Conservation (phyloP, 2,113 vertebrate genomes). For the Scophthalmus maximus region DNA sequence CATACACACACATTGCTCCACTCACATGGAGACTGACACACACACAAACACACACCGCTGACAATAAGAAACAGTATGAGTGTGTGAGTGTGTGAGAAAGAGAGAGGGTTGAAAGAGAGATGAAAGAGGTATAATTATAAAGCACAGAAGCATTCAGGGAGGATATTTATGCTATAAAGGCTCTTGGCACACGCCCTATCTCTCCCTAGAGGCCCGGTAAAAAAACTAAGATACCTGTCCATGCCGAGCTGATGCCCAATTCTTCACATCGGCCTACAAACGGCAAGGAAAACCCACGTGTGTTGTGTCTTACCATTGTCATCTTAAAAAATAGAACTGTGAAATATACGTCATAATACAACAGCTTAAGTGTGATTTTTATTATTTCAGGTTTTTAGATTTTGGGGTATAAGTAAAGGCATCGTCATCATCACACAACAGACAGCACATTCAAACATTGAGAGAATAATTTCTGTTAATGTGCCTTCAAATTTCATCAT, state of each 20-base stretch:
- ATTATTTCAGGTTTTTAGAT: too few relatives aligned
- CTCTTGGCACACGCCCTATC: constrained; percentile 47
- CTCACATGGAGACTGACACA: background rate
- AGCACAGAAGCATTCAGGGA: constrained; percentile 49
- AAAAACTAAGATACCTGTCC: constrained; percentile 14
- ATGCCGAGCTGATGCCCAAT: constrained; percentile 44
- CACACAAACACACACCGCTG: constrained; percentile 4
- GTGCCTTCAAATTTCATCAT: background rate
- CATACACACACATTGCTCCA: background rate
- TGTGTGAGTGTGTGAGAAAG: constrained; percentile 15
- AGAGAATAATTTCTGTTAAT: background rate
- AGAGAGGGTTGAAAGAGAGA: constrained; percentile 3
- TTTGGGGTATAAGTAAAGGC: too few relatives aligned
- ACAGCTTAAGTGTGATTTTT: too few relatives aligned
- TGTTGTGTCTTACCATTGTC: constrained; percentile 2
- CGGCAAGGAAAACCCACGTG: background rate
- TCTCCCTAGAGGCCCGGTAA: constrained; percentile 35
- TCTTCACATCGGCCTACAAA: constrained; percentile 12
- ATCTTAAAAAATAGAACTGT: too few relatives aligned
- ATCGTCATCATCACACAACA: background rate
- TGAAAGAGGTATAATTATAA: constrained; percentile 64
- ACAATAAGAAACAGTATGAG: constrained; percentile 29
- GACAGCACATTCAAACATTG: background rate
- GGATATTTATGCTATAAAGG: constrained; percentile 72
- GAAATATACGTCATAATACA: constrained; percentile 4